Evolutionary conservation across 2,797 vertebrate species (phyloP).

Genomic region (Mormyrus proboscirostris): DNA sequence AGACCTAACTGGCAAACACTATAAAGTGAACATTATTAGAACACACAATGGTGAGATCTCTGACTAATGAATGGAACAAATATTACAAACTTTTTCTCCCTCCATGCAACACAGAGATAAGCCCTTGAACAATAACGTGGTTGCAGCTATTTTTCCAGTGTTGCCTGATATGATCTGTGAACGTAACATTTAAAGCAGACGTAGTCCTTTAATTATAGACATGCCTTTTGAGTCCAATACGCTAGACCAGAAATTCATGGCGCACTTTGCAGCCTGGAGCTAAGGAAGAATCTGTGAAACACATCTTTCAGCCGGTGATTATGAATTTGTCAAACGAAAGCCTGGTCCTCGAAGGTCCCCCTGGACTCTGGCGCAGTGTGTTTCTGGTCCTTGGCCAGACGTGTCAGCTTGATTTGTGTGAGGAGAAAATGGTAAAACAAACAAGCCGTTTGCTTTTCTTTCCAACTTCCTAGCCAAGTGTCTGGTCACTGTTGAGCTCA

Average conservation of each 20-base stretch:
- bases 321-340: constrained; percentile 22
- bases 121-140: background rate
- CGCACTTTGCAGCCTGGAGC: constrained; percentile 23
- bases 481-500: constrained; percentile 23
- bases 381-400: constrained; percentile 29
- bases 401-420: constrained; percentile 43
- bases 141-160: background rate
- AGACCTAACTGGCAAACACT: constrained; percentile 11
- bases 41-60: background rate
- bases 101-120: constrained; percentile 2
- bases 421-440: constrained; percentile 37
- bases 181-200: constrained; percentile 33
- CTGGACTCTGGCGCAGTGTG: constrained; percentile 27
- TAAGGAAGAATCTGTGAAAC: constrained; percentile 32
- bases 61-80: constrained; percentile 10
- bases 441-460: constrained; percentile 40
- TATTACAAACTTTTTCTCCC: constrained; percentile 3
- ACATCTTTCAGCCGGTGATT: constrained; percentile 17
- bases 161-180: constrained; percentile 11
- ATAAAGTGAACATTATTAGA: constrained; percentile 5
- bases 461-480: constrained; percentile 35
- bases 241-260: constrained; percentile 27
- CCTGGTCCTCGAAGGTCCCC: constrained; percentile 27
- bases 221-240: constrained; percentile 17
- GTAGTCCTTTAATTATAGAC: constrained; percentile 27